phyloP scores from a whole-genome alignment of 2,888 invertebrate genomes.

The Hemithea aestivaria region DNA sequence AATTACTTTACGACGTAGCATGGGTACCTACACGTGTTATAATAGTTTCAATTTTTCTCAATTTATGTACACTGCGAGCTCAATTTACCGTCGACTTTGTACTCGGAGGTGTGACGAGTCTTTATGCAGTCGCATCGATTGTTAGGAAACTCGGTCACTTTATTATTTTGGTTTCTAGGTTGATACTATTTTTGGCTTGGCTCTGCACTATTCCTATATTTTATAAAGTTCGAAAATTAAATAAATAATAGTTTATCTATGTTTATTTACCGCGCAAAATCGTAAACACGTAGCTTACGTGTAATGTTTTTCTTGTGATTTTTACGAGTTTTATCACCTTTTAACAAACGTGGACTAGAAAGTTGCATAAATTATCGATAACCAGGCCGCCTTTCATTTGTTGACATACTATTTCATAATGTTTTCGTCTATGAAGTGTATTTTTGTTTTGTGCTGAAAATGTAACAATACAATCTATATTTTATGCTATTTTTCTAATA shows the following conservation, averaged over 20 bases:
- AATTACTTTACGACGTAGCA: slow-evolving; percentile 44
- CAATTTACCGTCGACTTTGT: slow-evolving; percentile 39
- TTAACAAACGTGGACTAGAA: slow-evolving; percentile 32
- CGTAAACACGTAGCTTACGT: slow-evolving; percentile 23
- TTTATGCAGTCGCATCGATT: slow-evolving; percentile 31
- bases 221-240: too few relatives aligned
- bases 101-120: slow-evolving; percentile 29
- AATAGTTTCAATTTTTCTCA: slow-evolving; percentile 42
- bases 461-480: too few relatives aligned
- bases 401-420: slow-evolving; percentile 54
- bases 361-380: slow-evolving; percentile 41
- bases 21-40: slow-evolving; percentile 57
- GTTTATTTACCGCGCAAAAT: slow-evolving; percentile 20
- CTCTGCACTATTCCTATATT: slow-evolving; percentile 42
- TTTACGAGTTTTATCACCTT: too few relatives aligned
- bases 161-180: slow-evolving; percentile 59
- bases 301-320: slow-evolving; percentile 20
- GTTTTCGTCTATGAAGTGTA: slow-evolving; percentile 24
- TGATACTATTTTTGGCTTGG: slow-evolving; percentile 58
- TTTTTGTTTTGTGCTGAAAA: slow-evolving; percentile 17
- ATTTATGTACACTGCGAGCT: slow-evolving; percentile 45
- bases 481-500: too few relatives aligned
- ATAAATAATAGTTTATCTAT: slow-evolving; percentile 17
- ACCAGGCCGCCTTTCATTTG: slow-evolving; percentile 47
- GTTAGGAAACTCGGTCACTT: slow-evolving; percentile 37